Conservation (phyloP, 92 coral and sea anemone genomes). For the Porites cylindrica region DNA sequence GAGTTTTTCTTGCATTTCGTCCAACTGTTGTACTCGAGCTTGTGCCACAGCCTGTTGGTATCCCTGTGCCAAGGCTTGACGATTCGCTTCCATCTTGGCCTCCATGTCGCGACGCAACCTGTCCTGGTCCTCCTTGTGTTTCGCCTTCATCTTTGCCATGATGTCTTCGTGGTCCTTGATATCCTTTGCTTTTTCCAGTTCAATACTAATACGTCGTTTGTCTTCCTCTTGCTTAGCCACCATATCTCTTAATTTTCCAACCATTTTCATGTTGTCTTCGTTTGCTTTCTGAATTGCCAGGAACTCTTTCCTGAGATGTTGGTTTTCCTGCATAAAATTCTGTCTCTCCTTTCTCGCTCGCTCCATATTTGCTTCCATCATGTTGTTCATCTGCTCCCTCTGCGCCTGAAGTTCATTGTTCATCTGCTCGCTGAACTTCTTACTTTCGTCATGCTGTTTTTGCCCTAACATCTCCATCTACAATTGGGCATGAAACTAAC, state of each 20-base stretch:
- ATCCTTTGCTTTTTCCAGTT: conserved; percentile 5
- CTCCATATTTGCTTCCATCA: conserved; percentile 67
- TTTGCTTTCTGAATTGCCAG: conserved; percentile 13
- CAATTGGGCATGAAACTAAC: not conserved
- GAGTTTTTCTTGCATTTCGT: not conserved
- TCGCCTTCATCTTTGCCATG: not conserved
- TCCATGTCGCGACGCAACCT: conserved; percentile 38
- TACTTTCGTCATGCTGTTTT: conserved; percentile 55
- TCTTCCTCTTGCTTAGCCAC: conserved; percentile 26
- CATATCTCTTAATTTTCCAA: not conserved
- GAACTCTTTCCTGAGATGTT: conserved; percentile 2
- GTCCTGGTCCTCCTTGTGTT: conserved; percentile 25
- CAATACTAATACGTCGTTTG: not conserved
- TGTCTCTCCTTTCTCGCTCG: conserved; percentile 45
- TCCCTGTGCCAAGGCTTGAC: not conserved
- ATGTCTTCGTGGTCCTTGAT: not conserved
- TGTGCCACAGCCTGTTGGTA: conserved; percentile 9
- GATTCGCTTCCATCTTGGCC: not conserved
- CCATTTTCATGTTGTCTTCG: conserved; percentile 37
- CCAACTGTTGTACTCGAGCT: not conserved
- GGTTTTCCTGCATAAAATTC: conserved; percentile 4
- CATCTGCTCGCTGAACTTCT: conserved; percentile 50
- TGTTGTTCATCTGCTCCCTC: conserved; percentile 66
- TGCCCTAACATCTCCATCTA: conserved; percentile 51
- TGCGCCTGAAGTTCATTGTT: conserved; percentile 41